A percentile compares a stretch with the other conserved stretches of the same genome.
Conservation (phyloP, 2,797 vertebrate species). For the Buceros bicornis region DNA sequence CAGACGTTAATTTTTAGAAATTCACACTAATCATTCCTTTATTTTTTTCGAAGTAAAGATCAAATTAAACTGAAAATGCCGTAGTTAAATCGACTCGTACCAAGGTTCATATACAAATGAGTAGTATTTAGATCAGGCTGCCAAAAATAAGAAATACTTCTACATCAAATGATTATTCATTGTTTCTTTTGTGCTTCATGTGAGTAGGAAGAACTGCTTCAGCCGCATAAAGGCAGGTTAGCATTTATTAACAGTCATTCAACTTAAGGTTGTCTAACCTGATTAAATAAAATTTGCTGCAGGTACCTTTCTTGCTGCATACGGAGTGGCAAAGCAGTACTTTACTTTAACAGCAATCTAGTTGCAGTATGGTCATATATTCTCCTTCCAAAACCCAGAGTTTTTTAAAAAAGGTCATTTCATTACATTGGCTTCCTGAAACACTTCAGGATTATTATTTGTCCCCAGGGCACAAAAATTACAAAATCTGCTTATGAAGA, state of each 20-base stretch:
- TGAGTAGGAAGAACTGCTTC: not conserved
- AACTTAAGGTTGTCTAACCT: not conserved
- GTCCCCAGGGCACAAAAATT: slow-evolving; percentile 42
- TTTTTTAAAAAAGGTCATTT: slow-evolving; percentile 59
- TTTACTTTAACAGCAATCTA: slow-evolving; percentile 45
- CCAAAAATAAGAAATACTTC: not conserved
- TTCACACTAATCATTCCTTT: not conserved
- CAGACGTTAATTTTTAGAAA: not conserved
- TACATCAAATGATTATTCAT: not conserved
- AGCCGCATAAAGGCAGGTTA: not conserved
- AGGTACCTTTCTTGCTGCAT: not conserved
- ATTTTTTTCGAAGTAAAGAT: not conserved
- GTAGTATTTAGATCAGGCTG: not conserved
- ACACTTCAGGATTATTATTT: slow-evolving; percentile 40
- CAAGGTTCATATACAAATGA: not conserved
- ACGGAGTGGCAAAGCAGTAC: not conserved
- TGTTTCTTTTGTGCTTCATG: not conserved
- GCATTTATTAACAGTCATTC: slow-evolving; percentile 6
- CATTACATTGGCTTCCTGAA: slow-evolving; percentile 47
- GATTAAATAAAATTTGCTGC: slow-evolving; percentile 29
- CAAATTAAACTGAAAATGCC: not conserved
- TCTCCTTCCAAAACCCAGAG: not conserved
- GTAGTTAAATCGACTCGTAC: not conserved
- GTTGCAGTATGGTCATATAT: not conserved
- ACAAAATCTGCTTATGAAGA: slow-evolving; percentile 40